Conservation (phyloP, 2,888 invertebrate genomes). For the Hydraecia micacea region DNA sequence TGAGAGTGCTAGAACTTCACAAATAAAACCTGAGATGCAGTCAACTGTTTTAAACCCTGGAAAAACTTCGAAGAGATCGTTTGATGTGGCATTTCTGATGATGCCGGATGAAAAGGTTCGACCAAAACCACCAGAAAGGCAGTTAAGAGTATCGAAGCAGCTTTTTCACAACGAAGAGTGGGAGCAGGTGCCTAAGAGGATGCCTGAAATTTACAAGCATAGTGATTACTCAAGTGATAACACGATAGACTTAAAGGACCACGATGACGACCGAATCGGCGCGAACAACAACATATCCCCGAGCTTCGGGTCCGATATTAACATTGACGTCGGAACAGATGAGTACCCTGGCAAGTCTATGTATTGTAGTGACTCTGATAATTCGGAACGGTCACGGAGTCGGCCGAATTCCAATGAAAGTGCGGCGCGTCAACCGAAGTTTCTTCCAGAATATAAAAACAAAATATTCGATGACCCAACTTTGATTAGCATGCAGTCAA, state of each 20-base stretch:
- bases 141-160: conserved; percentile 88
- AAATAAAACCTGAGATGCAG: conserved; percentile 83
- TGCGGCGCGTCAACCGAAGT: conserved; percentile 88
- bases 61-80: conserved; percentile 93
- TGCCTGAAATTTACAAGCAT: conserved; percentile 86
- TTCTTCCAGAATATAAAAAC: conserved; percentile 88
- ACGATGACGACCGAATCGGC: conserved; percentile 85
- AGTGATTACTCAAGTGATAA: conserved; percentile 83
- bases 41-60: conserved; percentile 79
- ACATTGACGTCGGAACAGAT: conserved; percentile 89
- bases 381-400: conserved; percentile 87
- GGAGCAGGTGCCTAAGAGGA: conserved; percentile 84
- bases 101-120: conserved; percentile 96
- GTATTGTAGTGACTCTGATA: conserved; percentile 89
- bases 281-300: conserved; percentile 87
- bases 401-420: conserved; percentile 90
- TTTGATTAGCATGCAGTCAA: conserved; percentile 87
- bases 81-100: conserved; percentile 97
- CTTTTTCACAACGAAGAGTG: conserved; percentile 87
- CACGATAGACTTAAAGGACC: conserved; percentile 81
- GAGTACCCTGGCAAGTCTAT: conserved; percentile 87
- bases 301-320: conserved; percentile 86
- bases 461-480: conserved; percentile 91
- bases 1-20: conserved; percentile 88
- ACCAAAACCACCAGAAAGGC: conserved; percentile 91